Evolutionary conservation across 2,888 invertebrate species (phyloP).

Genomic region (Arenicola marina): DNA sequence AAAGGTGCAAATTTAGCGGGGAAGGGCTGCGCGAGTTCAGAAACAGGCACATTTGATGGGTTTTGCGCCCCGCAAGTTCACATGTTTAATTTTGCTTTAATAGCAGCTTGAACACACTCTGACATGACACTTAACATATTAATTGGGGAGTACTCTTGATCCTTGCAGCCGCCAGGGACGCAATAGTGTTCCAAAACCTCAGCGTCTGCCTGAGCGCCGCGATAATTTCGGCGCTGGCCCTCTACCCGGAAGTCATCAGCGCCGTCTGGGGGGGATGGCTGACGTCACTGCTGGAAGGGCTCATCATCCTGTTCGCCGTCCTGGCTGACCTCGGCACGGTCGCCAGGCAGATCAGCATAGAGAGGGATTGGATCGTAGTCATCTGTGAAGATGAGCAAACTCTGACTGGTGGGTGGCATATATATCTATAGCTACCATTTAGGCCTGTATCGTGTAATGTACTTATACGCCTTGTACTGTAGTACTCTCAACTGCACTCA

Average conservation of each 20-base stretch:
- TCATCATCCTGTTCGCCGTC: slow-evolving; percentile 27
- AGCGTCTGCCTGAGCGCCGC: slow-evolving; percentile 60
- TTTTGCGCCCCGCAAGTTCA: too few relatives aligned
- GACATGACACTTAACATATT: too few relatives aligned
- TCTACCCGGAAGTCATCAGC: slow-evolving; percentile 16
- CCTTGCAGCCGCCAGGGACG: slow-evolving; percentile 61
- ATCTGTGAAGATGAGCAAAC: slow-evolving; percentile 45
- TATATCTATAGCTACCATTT: too few relatives aligned
- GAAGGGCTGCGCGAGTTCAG: too few relatives aligned
- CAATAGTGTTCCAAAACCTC: slow-evolving; percentile 62
- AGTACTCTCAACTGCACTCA: too few relatives aligned
- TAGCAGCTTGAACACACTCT: too few relatives aligned
- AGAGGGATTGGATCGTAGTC: slow-evolving; percentile 64
- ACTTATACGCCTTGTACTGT: too few relatives aligned
- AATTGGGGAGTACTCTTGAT: not conserved
- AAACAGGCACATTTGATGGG: too few relatives aligned
- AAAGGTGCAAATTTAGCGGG: too few relatives aligned
- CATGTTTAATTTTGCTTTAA: too few relatives aligned
- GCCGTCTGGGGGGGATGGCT: not conserved
- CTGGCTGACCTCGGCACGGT: slow-evolving; percentile 46
- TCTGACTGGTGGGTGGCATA: slow-evolving; percentile 60
- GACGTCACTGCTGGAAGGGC: slow-evolving; percentile 1
- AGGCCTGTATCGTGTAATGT: too few relatives aligned
- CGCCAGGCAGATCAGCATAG: slow-evolving; percentile 58
- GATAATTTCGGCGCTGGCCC: slow-evolving; percentile 53